Conservation (phyloP, 2,888 invertebrate species). For the Cyclophora albipunctata region DNA sequence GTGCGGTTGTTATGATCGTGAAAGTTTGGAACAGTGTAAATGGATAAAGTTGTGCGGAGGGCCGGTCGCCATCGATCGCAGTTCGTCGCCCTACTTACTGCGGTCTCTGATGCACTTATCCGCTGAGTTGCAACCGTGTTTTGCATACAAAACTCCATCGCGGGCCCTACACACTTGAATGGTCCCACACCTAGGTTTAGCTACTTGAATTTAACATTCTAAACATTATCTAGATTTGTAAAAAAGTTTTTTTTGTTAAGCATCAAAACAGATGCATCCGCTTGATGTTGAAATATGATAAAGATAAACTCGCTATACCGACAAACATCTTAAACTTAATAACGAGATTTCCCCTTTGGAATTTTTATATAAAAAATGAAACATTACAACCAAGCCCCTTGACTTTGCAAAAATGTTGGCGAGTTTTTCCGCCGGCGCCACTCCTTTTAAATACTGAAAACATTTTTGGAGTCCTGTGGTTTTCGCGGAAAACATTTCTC, state of each 20-base stretch:
- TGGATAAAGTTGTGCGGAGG: conserved; percentile 69
- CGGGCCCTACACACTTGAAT: conserved; percentile 16
- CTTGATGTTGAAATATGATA: no score
- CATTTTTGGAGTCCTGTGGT: conserved; percentile 54
- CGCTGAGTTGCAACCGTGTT: conserved; percentile 47
- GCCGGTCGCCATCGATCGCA: conserved; percentile 68
- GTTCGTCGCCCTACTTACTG: conserved; percentile 74
- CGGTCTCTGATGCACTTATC: conserved; percentile 63
- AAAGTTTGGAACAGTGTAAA: conserved; percentile 67
- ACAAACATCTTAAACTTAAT: no score
- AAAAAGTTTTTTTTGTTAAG: no score
- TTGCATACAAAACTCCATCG: conserved; percentile 26
- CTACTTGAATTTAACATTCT: no score
- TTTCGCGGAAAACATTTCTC: conserved; percentile 43
- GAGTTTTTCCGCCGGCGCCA: conserved; percentile 37
- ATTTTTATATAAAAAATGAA: conserved; percentile 25
- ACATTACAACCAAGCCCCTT: conserved; percentile 26
- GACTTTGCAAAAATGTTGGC: conserved; percentile 41
- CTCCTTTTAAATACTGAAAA: conserved; percentile 50
- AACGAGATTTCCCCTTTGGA: conserved; percentile 1
- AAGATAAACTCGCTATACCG: no score
- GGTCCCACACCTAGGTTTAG: conserved; percentile 4
- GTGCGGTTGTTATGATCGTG: conserved; percentile 55
- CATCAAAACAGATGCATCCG: no score
- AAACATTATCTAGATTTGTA: no score